Conservation (phyloP, 2,113 vertebrate species). For the Python bivittatus region DNA sequence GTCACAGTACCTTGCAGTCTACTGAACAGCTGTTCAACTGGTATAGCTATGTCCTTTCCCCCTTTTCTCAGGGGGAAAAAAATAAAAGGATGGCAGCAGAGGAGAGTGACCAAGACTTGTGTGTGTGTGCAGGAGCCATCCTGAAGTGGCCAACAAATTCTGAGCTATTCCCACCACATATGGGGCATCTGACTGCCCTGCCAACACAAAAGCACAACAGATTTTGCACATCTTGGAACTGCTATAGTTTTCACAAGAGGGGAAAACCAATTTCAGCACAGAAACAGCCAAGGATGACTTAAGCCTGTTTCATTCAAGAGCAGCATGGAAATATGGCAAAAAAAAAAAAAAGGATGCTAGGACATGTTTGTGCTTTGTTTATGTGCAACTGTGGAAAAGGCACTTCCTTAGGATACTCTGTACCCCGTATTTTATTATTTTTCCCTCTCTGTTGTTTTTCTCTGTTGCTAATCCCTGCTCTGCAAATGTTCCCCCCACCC, state of each 20-base stretch:
- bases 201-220: background rate
- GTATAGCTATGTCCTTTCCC: no score
- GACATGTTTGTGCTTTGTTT: background rate
- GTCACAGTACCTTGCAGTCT: no score
- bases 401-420: background rate
- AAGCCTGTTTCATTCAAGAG: background rate
- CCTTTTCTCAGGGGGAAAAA: no score
- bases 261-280: background rate
- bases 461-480: no score
- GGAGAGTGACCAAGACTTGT: no score
- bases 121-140: background rate
- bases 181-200: no score
- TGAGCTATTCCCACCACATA: background rate
- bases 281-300: background rate
- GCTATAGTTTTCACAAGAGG: background rate
- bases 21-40: no score
- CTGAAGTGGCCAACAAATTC: background rate
- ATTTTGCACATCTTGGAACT: background rate
- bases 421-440: background rate
- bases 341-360: background rate
- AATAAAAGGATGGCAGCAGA: no score
- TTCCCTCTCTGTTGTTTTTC: background rate
- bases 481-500: background rate
- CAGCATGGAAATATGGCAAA: background rate
- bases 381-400: background rate